Evolutionary conservation across 2,888 invertebrate species (phyloP).

Genomic region (Dolomedes plantarius): DNA sequence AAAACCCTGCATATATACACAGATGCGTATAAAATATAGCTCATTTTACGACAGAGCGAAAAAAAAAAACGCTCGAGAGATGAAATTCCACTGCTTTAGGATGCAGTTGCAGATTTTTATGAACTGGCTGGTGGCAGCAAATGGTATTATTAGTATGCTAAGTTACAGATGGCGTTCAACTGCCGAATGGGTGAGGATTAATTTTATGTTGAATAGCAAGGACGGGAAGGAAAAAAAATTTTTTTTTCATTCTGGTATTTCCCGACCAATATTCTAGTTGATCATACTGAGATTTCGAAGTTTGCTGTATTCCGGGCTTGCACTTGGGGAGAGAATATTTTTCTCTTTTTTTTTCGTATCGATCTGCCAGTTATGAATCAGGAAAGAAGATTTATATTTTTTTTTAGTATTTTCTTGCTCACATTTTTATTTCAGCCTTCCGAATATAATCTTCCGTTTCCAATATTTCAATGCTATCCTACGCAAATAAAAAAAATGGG

Average conservation of each 20-base stretch:
- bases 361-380: constrained; percentile 31
- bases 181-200: constrained; percentile 32
- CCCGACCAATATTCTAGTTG: not conserved
- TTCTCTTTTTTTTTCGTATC: constrained; percentile 18
- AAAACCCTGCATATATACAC: not conserved
- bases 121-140: constrained; percentile 13
- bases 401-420: not conserved
- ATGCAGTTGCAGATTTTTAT: constrained; percentile 28
- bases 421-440: not conserved
- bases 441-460: constrained; percentile 9
- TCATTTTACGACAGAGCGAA: not conserved
- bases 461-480: constrained; percentile 3
- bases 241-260: not conserved
- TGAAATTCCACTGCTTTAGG: not conserved
- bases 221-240: not conserved
- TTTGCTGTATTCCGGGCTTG: not conserved
- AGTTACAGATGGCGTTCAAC: constrained; percentile 25
- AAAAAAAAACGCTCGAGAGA: not conserved
- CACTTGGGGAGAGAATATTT: constrained; percentile 8
- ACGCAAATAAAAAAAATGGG: not conserved
- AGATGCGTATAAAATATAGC: not conserved
- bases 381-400: not conserved
- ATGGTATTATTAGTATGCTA: constrained; percentile 48
- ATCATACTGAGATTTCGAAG: constrained; percentile 16
- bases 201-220: constrained; percentile 33